Conservation (phyloP, 2,888 invertebrate genomes). For the Lasioglossum leucozonium region DNA sequence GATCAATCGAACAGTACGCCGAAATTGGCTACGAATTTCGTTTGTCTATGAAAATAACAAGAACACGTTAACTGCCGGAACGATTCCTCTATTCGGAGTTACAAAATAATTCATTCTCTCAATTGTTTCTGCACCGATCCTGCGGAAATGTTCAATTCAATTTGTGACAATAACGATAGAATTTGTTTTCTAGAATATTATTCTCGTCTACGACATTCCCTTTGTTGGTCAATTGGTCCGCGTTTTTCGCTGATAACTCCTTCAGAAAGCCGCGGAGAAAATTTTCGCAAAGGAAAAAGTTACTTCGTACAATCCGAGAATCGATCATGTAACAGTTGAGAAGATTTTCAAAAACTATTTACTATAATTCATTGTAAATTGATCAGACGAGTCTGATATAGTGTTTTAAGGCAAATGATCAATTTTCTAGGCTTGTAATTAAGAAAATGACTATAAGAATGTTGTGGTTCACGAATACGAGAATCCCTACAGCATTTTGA, state of each 20-base stretch:
- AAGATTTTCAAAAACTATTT: too few species aligned
- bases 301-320: too few species aligned
- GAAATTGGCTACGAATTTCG: constrained; percentile 31
- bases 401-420: too few species aligned
- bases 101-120: not conserved
- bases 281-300: too few species aligned
- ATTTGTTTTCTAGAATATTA: not conserved
- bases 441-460: too few species aligned
- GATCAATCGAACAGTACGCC: constrained; percentile 42
- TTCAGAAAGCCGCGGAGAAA: too few species aligned
- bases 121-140: not conserved
- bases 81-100: not conserved
- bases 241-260: too few species aligned
- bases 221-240: not conserved
- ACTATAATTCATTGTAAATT: too few species aligned
- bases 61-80: not conserved
- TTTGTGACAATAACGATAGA: not conserved
- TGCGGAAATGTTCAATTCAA: not conserved
- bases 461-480: not conserved
- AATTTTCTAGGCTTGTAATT: not conserved
- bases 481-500: not conserved
- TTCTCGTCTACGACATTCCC: not conserved
- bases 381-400: too few species aligned
- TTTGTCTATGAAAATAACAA: not conserved
- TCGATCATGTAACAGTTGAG: too few species aligned